Evolutionary conservation across 2,797 vertebrate species (phyloP).

Genomic region (Macropodus opercularis): DNA sequence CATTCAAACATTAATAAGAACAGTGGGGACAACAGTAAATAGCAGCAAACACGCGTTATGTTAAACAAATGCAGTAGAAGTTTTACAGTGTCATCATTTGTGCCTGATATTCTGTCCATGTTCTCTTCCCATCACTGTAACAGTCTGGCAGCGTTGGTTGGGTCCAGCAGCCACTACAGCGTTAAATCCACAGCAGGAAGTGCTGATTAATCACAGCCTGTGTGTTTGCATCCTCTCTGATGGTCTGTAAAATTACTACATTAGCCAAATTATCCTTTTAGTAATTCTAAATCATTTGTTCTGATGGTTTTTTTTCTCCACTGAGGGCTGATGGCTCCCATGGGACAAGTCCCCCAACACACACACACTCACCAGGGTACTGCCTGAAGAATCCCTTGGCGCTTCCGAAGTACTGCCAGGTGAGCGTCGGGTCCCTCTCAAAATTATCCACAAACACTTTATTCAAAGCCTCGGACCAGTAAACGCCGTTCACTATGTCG

Average conservation of each 20-base stretch:
- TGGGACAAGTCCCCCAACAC: conserved; percentile 47
- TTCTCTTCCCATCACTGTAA: conserved; percentile 39
- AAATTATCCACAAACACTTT: conserved; percentile 99
- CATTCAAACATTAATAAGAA: conserved; percentile 1
- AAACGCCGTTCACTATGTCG: conserved; percentile 95
- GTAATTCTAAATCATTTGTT: conserved; percentile 76
- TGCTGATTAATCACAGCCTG: conserved; percentile 79
- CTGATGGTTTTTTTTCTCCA: conserved; percentile 43
- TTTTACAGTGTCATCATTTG: conserved; percentile 20
- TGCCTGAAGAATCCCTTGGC: conserved; percentile 98
- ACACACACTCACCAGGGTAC: conserved; percentile 87
- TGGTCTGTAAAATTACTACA: conserved; percentile 84
- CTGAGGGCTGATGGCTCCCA: conserved; percentile 62
- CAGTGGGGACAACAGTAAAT: too few relatives aligned
- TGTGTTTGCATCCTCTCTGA: conserved; percentile 78
- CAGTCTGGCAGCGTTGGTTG: conserved; percentile 29
- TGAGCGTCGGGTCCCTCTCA: conserved; percentile 93
- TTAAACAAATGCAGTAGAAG: conserved; percentile 11
- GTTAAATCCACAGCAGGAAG: conserved; percentile 56
- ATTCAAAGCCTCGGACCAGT: conserved; percentile 97
- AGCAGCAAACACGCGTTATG: not conserved
- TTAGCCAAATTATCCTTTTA: conserved; percentile 81
- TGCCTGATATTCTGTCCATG: too few relatives aligned
- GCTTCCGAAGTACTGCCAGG: conserved; percentile 98
- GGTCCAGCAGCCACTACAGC: conserved; percentile 48